phyloP scores from a whole-genome alignment of 2,797 vertebrate genomes.

The Arremon aurantiirostris region DNA sequence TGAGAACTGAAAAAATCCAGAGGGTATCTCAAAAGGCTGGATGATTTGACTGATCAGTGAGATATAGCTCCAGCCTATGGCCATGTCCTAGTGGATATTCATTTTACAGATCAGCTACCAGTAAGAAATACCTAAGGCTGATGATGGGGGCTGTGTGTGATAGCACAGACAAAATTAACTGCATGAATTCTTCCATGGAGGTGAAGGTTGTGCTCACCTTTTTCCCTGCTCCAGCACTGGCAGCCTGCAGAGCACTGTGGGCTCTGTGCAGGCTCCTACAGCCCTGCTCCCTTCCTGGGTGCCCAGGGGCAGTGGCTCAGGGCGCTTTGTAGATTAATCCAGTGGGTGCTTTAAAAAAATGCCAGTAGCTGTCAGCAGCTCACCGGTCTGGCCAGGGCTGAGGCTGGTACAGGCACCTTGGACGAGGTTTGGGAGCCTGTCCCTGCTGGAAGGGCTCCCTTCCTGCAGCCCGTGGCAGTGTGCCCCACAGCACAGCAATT shows the following conservation, averaged over 20 bases:
- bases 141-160: background rate
- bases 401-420: background rate
- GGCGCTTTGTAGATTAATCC: background rate
- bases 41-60: background rate
- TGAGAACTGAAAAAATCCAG: background rate
- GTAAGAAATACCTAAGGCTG: background rate
- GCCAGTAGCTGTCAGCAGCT: background rate
- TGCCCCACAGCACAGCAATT: background rate
- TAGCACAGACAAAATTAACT: background rate
- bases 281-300: background rate
- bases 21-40: background rate
- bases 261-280: background rate
- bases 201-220: background rate
- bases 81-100: background rate
- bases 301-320: accelerated
- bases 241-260: background rate
- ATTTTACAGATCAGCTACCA: background rate
- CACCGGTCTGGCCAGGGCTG: background rate
- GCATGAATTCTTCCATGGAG: background rate
- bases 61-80: background rate
- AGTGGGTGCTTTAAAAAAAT: background rate
- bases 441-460: background rate
- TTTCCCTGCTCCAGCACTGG: background rate
- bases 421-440: background rate
- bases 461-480: background rate